phyloP scores from a whole-genome alignment of 2,888 invertebrate genomes.

The Gnatocerus cornutus region DNA sequence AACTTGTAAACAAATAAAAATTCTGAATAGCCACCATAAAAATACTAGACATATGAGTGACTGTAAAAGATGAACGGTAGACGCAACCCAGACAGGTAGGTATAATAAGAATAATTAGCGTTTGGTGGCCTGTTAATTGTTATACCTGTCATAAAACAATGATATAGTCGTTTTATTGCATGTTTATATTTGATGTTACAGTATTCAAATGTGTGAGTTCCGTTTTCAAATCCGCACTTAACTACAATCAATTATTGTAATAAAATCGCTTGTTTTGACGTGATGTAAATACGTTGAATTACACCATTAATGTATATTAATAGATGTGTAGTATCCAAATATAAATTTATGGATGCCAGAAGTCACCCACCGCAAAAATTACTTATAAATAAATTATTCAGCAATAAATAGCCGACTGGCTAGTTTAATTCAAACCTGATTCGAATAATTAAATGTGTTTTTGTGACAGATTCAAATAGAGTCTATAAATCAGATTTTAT shows the following conservation, averaged over 20 bases:
- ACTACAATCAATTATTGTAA: constrained; percentile 24
- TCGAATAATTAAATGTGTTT: too few relatives aligned
- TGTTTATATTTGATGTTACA: constrained; percentile 62
- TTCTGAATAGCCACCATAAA: constrained; percentile 66
- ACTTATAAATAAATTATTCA: background rate
- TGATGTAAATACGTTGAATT: background rate
- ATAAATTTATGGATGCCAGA: background rate
- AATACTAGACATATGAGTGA: constrained; percentile 57
- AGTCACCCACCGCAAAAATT: background rate
- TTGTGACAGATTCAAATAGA: too few relatives aligned
- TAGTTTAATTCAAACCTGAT: too few relatives aligned
- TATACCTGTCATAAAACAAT: constrained; percentile 66
- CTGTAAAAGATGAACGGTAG: constrained; percentile 57
- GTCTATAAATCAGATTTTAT: too few relatives aligned
- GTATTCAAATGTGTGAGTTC: constrained; percentile 59
- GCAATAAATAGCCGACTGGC: too few relatives aligned
- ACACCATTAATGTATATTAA: background rate
- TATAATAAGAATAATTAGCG: constrained; percentile 65
- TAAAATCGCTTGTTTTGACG: constrained; percentile 17
- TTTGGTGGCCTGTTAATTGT: constrained; percentile 66
- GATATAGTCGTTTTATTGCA: constrained; percentile 66
- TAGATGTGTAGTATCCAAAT: background rate
- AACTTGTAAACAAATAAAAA: constrained; percentile 70
- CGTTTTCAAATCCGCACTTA: constrained; percentile 52
- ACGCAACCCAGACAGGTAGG: constrained; percentile 56